phyloP scores from a whole-genome alignment of 2,888 invertebrate genomes.

The Heliothis peltigera region DNA sequence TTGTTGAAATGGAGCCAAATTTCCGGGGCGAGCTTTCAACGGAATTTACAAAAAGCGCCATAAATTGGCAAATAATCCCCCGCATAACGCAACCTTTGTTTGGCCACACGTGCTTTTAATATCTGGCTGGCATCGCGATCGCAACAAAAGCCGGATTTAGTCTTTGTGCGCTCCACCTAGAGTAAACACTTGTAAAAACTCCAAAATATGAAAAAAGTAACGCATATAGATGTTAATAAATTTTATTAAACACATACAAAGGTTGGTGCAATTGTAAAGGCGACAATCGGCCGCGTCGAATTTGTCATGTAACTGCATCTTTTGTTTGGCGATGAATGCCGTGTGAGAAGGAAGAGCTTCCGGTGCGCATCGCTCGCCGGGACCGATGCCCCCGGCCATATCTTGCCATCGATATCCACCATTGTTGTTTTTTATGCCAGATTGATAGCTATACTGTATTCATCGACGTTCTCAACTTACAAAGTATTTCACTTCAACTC shows the following conservation, averaged over 20 bases:
- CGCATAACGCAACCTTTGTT: slow-evolving; percentile 90
- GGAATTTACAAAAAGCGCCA: slow-evolving; percentile 89
- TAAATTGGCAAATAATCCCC: slow-evolving; percentile 90
- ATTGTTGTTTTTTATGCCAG: slow-evolving; percentile 77
- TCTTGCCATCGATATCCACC: slow-evolving; percentile 81
- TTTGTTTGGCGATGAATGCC: slow-evolving; percentile 82
- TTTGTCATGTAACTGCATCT: slow-evolving; percentile 85
- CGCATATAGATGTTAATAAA: slow-evolving; percentile 80
- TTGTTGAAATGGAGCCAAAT: slow-evolving; percentile 90
- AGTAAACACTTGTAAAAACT: slow-evolving; percentile 87
- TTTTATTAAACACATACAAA: slow-evolving; percentile 85
- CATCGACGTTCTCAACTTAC: slow-evolving; percentile 69
- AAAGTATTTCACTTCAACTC: slow-evolving; percentile 38
- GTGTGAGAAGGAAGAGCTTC: slow-evolving; percentile 88
- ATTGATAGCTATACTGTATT: slow-evolving; percentile 71
- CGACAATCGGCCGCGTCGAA: slow-evolving; percentile 84
- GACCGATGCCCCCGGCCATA: slow-evolving; percentile 83
- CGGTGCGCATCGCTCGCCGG: slow-evolving; percentile 72
- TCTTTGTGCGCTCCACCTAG: slow-evolving; percentile 83
- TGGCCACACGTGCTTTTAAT: slow-evolving; percentile 90
- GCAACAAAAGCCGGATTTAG: slow-evolving; percentile 87
- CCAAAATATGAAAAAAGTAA: slow-evolving; percentile 61
- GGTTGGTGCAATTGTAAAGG: slow-evolving; percentile 74
- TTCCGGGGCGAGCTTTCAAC: slow-evolving; percentile 87
- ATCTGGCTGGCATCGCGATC: slow-evolving; percentile 77